Evolutionary conservation across 1,140 invertebrate species (phyloP).

Genomic region (Schlechtendalia chinensis): DNA sequence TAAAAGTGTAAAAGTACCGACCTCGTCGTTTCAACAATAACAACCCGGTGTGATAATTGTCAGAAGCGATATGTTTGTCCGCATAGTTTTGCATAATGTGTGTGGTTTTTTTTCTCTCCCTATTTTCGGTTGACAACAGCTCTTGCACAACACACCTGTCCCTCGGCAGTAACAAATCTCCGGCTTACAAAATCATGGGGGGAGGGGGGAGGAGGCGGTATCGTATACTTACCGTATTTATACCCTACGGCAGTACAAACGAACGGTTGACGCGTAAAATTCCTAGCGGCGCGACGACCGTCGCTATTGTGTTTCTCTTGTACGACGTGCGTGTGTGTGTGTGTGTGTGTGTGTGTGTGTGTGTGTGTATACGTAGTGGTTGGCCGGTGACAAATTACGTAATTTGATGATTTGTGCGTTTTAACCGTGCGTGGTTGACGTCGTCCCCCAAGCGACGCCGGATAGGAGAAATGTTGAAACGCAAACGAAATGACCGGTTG

Average conservation of each 20-base stretch:
- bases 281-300: not conserved
- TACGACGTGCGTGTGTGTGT: too few species aligned
- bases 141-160: constrained; percentile 41
- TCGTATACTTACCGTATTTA: too few species aligned
- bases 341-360: too few species aligned
- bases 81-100: not conserved
- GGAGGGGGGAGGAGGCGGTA: too few species aligned
- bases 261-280: constrained; percentile 17
- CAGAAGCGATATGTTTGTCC: constrained; percentile 14
- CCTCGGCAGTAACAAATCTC: constrained; percentile 37
- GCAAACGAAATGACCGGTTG: constrained; percentile 14
- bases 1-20: constrained; percentile 41
- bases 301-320: constrained; percentile 6
- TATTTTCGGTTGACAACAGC: constrained; percentile 6
- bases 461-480: not conserved
- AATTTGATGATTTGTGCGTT: constrained; percentile 32
- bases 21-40: constrained; percentile 13
- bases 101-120: constrained; percentile 3
- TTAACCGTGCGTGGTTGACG: not conserved
- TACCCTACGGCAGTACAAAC: not conserved
- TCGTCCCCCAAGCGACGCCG: not conserved
- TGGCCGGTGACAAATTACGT: constrained; percentile 6
- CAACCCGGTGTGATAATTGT: constrained; percentile 24
- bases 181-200: not conserved
- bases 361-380: not conserved